phyloP scores from a whole-genome alignment of 1,140 invertebrate species.

The Carposina sasakii region DNA sequence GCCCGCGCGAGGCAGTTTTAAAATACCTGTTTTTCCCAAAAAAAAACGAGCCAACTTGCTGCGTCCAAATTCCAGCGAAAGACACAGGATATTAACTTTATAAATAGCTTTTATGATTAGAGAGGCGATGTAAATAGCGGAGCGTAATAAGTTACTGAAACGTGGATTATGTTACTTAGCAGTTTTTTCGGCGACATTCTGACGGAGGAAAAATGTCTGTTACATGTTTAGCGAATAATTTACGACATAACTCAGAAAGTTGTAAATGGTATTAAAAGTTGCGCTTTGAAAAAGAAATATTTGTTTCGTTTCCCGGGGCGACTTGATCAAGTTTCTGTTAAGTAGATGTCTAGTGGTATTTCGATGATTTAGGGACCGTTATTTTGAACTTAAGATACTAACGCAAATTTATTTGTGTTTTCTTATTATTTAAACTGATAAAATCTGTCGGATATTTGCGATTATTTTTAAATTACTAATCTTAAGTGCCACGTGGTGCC shows the following conservation, averaged over 20 bases:
- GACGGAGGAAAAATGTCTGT: slow-evolving; percentile 23
- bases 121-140: slow-evolving; percentile 13
- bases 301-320: slow-evolving; percentile 26
- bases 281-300: slow-evolving; percentile 23
- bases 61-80: slow-evolving; percentile 33
- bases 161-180: slow-evolving; percentile 23
- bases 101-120: not conserved
- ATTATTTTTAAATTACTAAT: no score
- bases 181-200: slow-evolving; percentile 9
- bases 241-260: slow-evolving; percentile 21
- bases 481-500: no score
- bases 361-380: no score
- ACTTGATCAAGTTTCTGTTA: no score
- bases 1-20: slow-evolving; percentile 49
- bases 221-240: slow-evolving; percentile 31
- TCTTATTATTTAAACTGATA: no score
- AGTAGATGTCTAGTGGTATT: no score
- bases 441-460: no score
- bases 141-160: slow-evolving; percentile 19
- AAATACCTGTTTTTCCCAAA: slow-evolving; percentile 56
- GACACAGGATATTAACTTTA: not conserved
- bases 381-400: no score
- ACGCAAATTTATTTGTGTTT: no score
- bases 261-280: slow-evolving; percentile 30
- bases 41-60: slow-evolving; percentile 35